phyloP scores from a whole-genome alignment of 2,113 vertebrate genomes.

The Mystacornis crossleyi region DNA sequence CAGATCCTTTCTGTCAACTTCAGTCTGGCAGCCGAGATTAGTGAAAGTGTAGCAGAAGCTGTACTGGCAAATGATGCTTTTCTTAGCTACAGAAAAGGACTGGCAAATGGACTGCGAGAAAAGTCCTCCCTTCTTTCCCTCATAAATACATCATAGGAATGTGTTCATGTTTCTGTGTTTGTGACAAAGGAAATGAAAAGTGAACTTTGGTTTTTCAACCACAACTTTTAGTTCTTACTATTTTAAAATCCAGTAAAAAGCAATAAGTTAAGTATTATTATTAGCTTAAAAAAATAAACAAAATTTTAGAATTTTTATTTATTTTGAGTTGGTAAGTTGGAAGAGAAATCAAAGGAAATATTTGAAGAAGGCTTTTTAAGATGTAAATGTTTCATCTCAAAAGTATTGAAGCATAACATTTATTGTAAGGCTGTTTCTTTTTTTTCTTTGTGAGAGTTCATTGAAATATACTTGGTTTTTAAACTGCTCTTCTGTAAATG shows the following conservation, averaged over 20 bases:
- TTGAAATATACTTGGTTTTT: neutral
- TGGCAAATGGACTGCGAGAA: neutral
- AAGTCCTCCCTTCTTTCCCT: neutral
- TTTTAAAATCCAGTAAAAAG: neutral
- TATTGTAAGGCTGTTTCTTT: neutral
- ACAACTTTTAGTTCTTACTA: neutral
- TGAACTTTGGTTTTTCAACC: neutral
- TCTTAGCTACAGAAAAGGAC: neutral
- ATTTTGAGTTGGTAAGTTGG: neutral
- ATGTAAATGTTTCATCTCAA: neutral
- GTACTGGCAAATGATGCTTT: neutral
- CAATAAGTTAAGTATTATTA: neutral
- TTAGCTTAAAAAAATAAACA: neutral
- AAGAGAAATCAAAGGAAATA: neutral
- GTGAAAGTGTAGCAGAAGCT: neutral
- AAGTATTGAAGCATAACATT: neutral
- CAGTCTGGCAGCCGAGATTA: neutral
- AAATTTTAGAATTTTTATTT: neutral
- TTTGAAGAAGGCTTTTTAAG: neutral
- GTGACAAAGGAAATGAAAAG: neutral
- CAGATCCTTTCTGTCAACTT: neutral
- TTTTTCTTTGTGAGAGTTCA: neutral
- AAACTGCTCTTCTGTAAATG: neutral
- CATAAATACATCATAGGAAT: neutral
- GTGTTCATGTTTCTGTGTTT: neutral